phyloP scores from a whole-genome alignment of 1,140 invertebrate genomes.

The Wiebesia pumilae region DNA sequence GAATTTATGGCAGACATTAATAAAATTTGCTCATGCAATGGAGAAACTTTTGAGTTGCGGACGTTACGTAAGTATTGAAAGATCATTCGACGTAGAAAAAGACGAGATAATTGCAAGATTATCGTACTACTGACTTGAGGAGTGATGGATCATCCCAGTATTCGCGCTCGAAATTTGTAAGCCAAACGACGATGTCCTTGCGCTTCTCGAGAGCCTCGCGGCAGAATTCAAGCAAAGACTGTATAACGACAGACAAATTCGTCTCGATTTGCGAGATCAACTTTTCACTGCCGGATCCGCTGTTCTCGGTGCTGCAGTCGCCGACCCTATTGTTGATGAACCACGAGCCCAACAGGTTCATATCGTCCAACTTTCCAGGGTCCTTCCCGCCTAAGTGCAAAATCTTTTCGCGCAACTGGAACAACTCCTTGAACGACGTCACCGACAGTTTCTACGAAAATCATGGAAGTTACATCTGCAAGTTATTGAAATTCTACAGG shows the following conservation, averaged over 20 bases:
- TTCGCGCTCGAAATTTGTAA: slow-evolving; percentile 44
- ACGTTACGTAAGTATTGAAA: not conserved
- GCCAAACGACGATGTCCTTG: slow-evolving; percentile 51
- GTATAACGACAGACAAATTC: slow-evolving; percentile 51
- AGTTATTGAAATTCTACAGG: not conserved
- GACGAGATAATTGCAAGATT: not conserved
- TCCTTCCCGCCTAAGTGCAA: slow-evolving; percentile 61
- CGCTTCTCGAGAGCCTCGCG: slow-evolving; percentile 54
- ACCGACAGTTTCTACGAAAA: slow-evolving; percentile 54
- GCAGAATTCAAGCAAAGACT: slow-evolving; percentile 51
- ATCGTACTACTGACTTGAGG: not conserved
- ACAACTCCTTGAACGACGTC: slow-evolving; percentile 59
- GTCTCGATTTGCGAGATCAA: slow-evolving; percentile 51
- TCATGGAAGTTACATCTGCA: not conserved
- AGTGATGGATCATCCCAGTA: not conserved
- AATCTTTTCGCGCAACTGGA: slow-evolving; percentile 62
- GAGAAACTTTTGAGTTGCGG: too few relatives aligned
- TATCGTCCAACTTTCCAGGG: slow-evolving; percentile 61
- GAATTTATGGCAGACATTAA: not conserved
- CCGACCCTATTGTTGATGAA: not conserved
- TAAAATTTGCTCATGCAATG: not conserved
- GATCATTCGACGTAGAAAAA: not conserved
- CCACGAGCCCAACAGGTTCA: slow-evolving; percentile 2
- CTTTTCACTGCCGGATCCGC: slow-evolving; percentile 23
- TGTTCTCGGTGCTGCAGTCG: not conserved